Evolutionary conservation across 2,113 vertebrate species (phyloP).

Genomic region (Amphiprion percula): DNA sequence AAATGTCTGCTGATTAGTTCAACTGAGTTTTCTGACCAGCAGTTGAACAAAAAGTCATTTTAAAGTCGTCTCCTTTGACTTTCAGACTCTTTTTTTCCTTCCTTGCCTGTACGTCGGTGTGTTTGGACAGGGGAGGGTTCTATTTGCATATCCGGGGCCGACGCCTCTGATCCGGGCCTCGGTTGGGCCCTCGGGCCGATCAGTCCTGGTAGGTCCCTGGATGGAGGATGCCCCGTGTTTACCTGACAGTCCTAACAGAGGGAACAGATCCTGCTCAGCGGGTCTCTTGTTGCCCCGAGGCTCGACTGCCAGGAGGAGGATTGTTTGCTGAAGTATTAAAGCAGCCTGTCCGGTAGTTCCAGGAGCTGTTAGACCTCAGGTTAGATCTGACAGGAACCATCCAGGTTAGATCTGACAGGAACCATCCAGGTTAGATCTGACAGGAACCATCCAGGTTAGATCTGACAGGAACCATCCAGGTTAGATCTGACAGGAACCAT

Average conservation of each 20-base stretch:
- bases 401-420: no score
- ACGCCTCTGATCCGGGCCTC: slow-evolving; percentile 61
- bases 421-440: no score
- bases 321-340: slow-evolving; percentile 45
- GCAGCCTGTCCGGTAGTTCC: slow-evolving; percentile 7
- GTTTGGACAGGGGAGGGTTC: slow-evolving; percentile 18
- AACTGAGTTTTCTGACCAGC: no score
- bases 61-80: not conserved
- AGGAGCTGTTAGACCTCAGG: slow-evolving; percentile 1
- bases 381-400: no score
- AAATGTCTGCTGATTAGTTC: no score
- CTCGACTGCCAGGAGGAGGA: not conserved
- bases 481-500: no score
- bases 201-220: slow-evolving; percentile 44
- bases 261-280: slow-evolving; percentile 59
- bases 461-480: no score
- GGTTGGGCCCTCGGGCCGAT: slow-evolving; percentile 64
- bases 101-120: slow-evolving; percentile 1
- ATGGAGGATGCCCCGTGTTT: slow-evolving; percentile 71
- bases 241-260: slow-evolving; percentile 65
- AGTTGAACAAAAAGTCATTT: no score
- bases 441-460: no score
- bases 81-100: slow-evolving; percentile 12
- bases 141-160: slow-evolving; percentile 84
- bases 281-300: slow-evolving; percentile 38